These are phyloP conservation scores for Hesperophylax magnus DNA, from an alignment of 1,140 invertebrate species.

Conservation along the genomic window DNA sequence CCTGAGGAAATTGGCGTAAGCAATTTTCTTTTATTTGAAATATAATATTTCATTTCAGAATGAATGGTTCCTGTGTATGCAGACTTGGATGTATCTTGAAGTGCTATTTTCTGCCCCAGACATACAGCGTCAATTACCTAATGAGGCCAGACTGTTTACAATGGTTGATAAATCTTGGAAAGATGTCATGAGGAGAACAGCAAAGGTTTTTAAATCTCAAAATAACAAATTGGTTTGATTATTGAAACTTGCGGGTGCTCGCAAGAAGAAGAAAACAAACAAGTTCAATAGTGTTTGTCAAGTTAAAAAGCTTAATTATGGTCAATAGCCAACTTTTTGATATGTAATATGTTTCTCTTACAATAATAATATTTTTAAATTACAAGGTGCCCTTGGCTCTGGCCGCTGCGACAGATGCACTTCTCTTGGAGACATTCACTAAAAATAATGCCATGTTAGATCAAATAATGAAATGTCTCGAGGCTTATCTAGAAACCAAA, in stretches of 20 bases:
- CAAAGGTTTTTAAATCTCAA: slow-evolving; percentile 70
- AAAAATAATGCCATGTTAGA: slow-evolving; percentile 85
- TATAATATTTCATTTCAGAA: slow-evolving; percentile 71
- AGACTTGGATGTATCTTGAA: slow-evolving; percentile 89
- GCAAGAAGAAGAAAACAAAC: too few relatives aligned
- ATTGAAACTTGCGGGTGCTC: too few relatives aligned
- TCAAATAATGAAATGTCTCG: slow-evolving; percentile 85
- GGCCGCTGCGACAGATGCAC: slow-evolving; percentile 76
- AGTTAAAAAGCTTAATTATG: too few relatives aligned
- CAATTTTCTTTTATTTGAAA: not conserved
- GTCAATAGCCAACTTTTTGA: too few relatives aligned
- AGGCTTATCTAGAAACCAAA: slow-evolving; percentile 89
- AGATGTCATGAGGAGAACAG: slow-evolving; percentile 82
- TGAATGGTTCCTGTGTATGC: slow-evolving; percentile 87
- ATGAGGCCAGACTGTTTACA: slow-evolving; percentile 87
- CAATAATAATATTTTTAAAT: too few relatives aligned
- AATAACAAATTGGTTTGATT: too few relatives aligned
- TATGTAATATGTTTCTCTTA: too few relatives aligned
- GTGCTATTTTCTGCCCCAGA: slow-evolving; percentile 92
- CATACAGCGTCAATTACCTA: slow-evolving; percentile 88
- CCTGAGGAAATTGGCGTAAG: too few relatives aligned
- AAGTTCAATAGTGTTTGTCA: too few relatives aligned
- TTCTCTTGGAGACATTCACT: slow-evolving; percentile 79
- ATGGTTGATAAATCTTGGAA: slow-evolving; percentile 91
- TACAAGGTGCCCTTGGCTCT: slow-evolving; percentile 78